A percentile compares a stretch with the other conserved stretches of the same genome.
Evolutionary conservation across 2,797 vertebrate species (phyloP).

Genomic region (Stomatorhinus walkeri): DNA sequence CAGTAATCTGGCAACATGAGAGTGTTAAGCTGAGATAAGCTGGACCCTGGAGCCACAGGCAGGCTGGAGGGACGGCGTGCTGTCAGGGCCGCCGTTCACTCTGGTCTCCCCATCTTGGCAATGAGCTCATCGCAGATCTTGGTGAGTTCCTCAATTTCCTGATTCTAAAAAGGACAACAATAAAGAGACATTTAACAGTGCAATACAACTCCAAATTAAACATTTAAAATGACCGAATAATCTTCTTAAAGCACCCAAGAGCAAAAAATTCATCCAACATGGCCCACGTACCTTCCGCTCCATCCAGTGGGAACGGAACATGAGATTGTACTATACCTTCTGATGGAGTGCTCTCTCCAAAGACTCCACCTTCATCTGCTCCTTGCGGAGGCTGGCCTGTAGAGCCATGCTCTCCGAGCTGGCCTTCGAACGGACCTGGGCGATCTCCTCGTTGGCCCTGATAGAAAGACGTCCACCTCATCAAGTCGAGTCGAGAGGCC

Average conservation of each 20-base stretch:
- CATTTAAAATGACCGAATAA: conserved; percentile 64
- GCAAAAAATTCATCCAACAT: neutral
- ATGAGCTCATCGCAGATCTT: conserved; percentile 98
- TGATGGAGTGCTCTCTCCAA: conserved; percentile 86
- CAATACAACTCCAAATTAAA: conserved; percentile 70
- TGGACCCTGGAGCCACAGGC: conserved; percentile 32
- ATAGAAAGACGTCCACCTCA: neutral
- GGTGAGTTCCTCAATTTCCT: conserved; percentile 94
- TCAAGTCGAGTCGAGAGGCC: neutral
- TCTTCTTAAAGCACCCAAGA: neutral
- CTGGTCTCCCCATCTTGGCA: conserved; percentile 81
- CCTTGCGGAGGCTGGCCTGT: conserved; percentile 80
- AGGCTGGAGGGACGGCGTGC: neutral
- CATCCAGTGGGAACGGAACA: neutral
- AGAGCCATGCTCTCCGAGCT: conserved; percentile 77
- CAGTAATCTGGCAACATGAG: conserved; percentile 25
- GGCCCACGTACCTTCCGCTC: neutral
- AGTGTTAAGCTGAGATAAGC: conserved; percentile 58
- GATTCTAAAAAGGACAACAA: conserved; percentile 67
- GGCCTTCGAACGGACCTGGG: conserved; percentile 82
- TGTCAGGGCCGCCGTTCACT: conserved; percentile 53
- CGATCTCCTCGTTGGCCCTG: conserved; percentile 94
- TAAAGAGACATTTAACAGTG: conserved; percentile 58
- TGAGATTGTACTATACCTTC: conserved; percentile 63
- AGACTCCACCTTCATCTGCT: conserved; percentile 96